These are phyloP conservation scores for Cydia pomonella DNA, from an alignment of 1,140 invertebrate species.

Conservation along the genomic window DNA sequence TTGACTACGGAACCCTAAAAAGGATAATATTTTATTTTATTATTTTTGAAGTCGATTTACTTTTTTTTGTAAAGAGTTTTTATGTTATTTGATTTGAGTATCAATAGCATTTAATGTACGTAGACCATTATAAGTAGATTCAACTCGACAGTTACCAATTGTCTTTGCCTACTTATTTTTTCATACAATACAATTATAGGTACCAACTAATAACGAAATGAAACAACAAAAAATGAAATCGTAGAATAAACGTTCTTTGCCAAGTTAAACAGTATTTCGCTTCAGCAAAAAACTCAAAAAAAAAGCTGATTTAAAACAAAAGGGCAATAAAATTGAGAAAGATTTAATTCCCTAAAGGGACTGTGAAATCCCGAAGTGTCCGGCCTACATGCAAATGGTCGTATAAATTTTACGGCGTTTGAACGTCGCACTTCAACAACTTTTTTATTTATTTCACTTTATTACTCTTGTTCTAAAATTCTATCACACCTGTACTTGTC, in stretches of 20 bases:
- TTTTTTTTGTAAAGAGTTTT: too few relatives aligned
- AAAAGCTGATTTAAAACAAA: constrained; percentile 19
- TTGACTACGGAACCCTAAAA: too few relatives aligned
- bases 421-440: constrained; percentile 31
- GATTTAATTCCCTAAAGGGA: constrained; percentile 31
- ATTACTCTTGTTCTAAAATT: constrained; percentile 32
- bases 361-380: constrained; percentile 27
- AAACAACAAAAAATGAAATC: not conserved
- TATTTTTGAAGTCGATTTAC: too few relatives aligned
- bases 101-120: too few relatives aligned
- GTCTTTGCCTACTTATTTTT: too few relatives aligned
- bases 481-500: constrained; percentile 32
- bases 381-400: constrained; percentile 32
- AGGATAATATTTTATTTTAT: too few relatives aligned
- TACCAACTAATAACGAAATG: not conserved
- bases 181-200: too few relatives aligned
- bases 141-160: not conserved
- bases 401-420: constrained; percentile 33
- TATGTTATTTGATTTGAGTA: too few relatives aligned
- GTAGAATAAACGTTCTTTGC: not conserved
- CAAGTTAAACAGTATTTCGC: not conserved
- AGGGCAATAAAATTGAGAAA: constrained; percentile 28
- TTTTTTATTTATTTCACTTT: constrained; percentile 33
- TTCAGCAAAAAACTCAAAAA: not conserved
- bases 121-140: too few relatives aligned